Percentiles rank a stretch among this genome's conserved stretches.
These are phyloP conservation scores for Sebastes trivittatus DNA, from an alignment of 2,797 vertebrate genomes.

Conservation along the genomic window DNA sequence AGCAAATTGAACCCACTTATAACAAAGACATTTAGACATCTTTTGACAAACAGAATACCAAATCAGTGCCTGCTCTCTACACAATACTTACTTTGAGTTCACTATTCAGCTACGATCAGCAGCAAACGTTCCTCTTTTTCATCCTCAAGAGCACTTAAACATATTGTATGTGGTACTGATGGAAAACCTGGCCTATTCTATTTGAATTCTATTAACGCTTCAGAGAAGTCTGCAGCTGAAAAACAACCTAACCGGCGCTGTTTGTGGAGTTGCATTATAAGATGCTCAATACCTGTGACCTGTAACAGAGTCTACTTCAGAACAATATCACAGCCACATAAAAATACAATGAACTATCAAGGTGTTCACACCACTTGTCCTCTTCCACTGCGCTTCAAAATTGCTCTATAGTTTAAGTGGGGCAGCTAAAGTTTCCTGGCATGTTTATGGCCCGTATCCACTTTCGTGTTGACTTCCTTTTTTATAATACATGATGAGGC, in stretches of 20 bases:
- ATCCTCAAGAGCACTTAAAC: background rate
- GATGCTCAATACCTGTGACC: slow-evolving; percentile 42
- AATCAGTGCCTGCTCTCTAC: background rate
- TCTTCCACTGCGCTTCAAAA: slow-evolving; percentile 51
- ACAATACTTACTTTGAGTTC: background rate
- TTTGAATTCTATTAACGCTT: background rate
- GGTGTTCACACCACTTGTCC: slow-evolving; percentile 64
- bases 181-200: background rate
- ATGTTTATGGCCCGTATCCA: slow-evolving; percentile 60
- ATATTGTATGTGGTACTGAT: background rate
- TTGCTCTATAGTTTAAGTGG: slow-evolving; percentile 63
- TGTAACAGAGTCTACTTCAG: slow-evolving; percentile 47
- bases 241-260: background rate
- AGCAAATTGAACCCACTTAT: background rate
- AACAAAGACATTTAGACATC: background rate
- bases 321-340: slow-evolving; percentile 32
- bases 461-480: slow-evolving; percentile 76
- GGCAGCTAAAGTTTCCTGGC: slow-evolving; percentile 67
- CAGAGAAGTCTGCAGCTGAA: background rate
- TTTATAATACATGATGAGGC: slow-evolving; percentile 50
- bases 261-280: slow-evolving; percentile 26
- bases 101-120: background rate
- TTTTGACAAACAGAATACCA: background rate
- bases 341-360: slow-evolving; percentile 63
- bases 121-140: too few relatives aligned